These are phyloP conservation scores for Etheostoma nigrum DNA, from an alignment of 2,797 vertebrate genomes.

Conservation along the genomic window DNA sequence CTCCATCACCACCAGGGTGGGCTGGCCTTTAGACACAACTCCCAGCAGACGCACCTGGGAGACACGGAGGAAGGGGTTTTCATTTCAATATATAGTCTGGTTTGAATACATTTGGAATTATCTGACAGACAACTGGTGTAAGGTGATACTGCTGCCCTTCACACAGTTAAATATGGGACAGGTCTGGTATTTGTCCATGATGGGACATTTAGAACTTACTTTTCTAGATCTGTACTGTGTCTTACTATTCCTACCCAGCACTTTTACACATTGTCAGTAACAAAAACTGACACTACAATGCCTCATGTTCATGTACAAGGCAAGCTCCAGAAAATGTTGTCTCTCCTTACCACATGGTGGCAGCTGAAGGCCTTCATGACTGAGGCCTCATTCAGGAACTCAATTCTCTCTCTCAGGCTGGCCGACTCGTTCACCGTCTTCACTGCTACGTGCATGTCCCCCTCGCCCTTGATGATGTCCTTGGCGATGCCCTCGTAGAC, in stretches of 20 bases:
- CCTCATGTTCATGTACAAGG: neutral
- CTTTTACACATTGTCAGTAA: neutral
- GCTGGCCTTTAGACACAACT: constrained; percentile 97
- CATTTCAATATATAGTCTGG: neutral
- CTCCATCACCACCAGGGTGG: constrained; percentile 97
- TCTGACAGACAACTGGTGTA: neutral
- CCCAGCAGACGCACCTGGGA: constrained; percentile 95
- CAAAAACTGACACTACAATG: neutral
- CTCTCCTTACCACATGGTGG: constrained; percentile 93
- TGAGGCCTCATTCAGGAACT: constrained; percentile 97
- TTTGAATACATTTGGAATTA: neutral
- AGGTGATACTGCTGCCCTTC: constrained; percentile 25
- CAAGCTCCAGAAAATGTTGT: neutral
- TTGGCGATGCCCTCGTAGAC: constrained; percentile 96
- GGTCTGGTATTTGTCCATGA: neutral
- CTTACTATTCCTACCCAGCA: neutral
- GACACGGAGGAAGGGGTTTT: neutral
- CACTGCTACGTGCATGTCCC: constrained; percentile 90
- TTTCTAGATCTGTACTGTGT: neutral
- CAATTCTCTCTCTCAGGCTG: constrained; percentile 95
- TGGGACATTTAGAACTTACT: constrained; percentile 7
- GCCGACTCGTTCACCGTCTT: constrained; percentile 97
- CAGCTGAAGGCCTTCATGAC: constrained; percentile 99
- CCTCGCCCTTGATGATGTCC: constrained; percentile 94
- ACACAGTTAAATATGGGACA: neutral